These are phyloP conservation scores for Brenthis ino DNA, from an alignment of 2,888 invertebrate genomes.

Conservation along the genomic window DNA sequence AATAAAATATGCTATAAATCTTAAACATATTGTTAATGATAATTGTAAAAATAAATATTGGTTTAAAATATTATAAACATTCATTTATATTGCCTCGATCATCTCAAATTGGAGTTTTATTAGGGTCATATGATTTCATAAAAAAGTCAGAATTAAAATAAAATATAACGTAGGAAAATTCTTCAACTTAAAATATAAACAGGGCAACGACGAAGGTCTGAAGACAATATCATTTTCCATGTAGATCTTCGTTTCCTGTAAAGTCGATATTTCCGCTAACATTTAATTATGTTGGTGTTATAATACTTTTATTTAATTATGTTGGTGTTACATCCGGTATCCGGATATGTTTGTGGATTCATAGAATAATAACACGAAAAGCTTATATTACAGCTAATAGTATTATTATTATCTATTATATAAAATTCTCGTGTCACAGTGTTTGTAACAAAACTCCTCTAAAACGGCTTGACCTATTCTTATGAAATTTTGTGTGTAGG, in stretches of 20 bases:
- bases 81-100: too few species aligned
- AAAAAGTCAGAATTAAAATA: neutral
- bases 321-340: slow-evolving; percentile 17
- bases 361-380: neutral
- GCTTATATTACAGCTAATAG: neutral
- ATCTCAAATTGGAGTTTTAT: too few species aligned
- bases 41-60: too few species aligned
- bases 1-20: too few species aligned
- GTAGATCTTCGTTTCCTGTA: slow-evolving; percentile 30
- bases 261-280: slow-evolving; percentile 25
- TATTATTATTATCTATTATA: neutral
- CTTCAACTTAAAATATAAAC: neutral
- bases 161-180: neutral
- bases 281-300: slow-evolving; percentile 21
- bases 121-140: too few species aligned
- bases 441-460: too few species aligned
- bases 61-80: too few species aligned
- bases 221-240: slow-evolving; percentile 24
- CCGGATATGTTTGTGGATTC: slow-evolving; percentile 3
- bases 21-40: too few species aligned
- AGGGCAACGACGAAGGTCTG: slow-evolving; percentile 22
- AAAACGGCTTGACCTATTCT: too few species aligned
- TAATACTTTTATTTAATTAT: slow-evolving; percentile 27
- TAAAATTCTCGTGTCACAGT: too few species aligned
- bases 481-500: too few species aligned